These are phyloP conservation scores for Geophilus truncorum DNA, from an alignment of 2,888 invertebrate genomes.

Conservation along the genomic window DNA sequence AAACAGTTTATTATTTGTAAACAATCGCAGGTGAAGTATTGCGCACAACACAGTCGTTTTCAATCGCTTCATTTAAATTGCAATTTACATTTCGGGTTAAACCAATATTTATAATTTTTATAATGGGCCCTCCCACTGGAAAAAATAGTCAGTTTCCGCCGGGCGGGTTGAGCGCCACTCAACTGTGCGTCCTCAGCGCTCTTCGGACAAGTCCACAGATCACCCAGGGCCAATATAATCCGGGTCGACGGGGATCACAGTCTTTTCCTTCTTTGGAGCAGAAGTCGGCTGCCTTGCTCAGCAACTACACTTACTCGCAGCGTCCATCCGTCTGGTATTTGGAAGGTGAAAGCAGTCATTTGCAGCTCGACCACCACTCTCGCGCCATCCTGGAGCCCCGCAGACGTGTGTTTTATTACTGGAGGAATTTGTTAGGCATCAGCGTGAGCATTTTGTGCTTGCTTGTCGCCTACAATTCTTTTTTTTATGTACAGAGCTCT, in stretches of 20 bases:
- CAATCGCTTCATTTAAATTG: not conserved
- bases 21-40: not conserved
- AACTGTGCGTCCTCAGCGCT: not conserved
- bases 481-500: conserved; percentile 59
- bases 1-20: not conserved
- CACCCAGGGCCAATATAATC: conserved; percentile 12
- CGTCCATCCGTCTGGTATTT: not conserved
- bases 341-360: not conserved
- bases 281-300: not conserved
- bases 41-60: not conserved
- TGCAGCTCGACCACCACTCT: not conserved
- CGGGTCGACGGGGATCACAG: not conserved
- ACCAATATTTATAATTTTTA: not conserved
- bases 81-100: not conserved
- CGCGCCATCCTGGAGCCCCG: conserved; percentile 12
- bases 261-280: not conserved
- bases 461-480: conserved; percentile 38
- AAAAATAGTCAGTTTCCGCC: not conserved
- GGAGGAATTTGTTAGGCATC: conserved; percentile 13
- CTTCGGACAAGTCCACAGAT: conserved; percentile 17
- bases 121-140: not conserved
- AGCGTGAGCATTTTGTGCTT: conserved; percentile 29
- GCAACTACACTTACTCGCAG: not conserved
- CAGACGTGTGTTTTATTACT: not conserved
- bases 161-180: not conserved